Evolutionary conservation across 2,797 vertebrate genomes (phyloP).

Genomic region (Gobionotothen gibberifrons): DNA sequence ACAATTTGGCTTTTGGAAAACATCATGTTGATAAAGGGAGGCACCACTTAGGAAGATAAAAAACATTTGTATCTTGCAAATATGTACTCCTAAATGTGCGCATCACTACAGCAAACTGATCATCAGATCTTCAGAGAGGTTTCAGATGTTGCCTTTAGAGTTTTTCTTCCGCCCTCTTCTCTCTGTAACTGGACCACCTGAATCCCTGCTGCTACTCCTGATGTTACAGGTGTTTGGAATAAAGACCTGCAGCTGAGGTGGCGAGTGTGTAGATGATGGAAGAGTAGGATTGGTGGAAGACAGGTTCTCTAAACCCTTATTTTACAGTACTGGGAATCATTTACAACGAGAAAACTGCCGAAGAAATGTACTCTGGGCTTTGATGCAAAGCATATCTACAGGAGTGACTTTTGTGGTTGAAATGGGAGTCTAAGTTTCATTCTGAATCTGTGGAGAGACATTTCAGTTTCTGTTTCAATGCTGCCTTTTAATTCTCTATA

Average conservation of each 20-base stretch:
- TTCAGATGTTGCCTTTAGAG: constrained; percentile 1
- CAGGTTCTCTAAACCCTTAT: constrained; percentile 36
- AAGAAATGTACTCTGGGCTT: constrained; percentile 49
- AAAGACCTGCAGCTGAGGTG: constrained; percentile 40
- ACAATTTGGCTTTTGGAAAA: constrained; percentile 27
- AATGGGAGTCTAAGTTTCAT: constrained; percentile 37
- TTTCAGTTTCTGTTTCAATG: constrained; percentile 9
- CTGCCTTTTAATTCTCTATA: not conserved
- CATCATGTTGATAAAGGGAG: constrained; percentile 18
- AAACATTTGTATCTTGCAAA: not conserved
- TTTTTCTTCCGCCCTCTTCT: constrained; percentile 5
- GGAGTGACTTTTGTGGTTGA: constrained; percentile 42
- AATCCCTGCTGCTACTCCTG: constrained; percentile 22
- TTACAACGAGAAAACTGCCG: constrained; percentile 44
- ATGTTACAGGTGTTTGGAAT: constrained; percentile 56
- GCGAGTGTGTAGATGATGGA: constrained; percentile 18
- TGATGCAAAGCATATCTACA: constrained; percentile 57
- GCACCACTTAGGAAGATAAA: constrained; percentile 16
- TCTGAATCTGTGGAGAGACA: constrained; percentile 6
- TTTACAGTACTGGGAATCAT: constrained; percentile 50
- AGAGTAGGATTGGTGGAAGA: constrained; percentile 16
- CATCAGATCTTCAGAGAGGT: constrained; percentile 4
- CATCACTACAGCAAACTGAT: not conserved
- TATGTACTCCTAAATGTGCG: not conserved
- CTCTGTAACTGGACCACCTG: constrained; percentile 26